phyloP scores from a whole-genome alignment of 2,797 vertebrate genomes.

The Anomalospiza imberbis region DNA sequence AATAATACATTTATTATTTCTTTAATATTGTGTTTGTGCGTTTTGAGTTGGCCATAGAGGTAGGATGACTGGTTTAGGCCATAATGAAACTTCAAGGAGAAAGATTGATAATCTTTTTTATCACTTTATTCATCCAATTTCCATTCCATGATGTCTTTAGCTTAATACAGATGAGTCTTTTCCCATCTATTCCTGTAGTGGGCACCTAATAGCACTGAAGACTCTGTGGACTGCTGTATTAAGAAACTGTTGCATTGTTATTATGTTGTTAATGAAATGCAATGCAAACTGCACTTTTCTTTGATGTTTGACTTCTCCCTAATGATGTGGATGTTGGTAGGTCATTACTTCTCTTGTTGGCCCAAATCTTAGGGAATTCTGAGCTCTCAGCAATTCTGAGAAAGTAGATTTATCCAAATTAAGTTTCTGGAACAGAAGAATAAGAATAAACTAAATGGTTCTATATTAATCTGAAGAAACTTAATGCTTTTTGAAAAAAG shows the following conservation, averaged over 20 bases:
- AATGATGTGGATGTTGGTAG: not conserved
- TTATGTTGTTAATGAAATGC: not conserved
- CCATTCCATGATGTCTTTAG: not conserved
- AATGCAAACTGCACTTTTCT: not conserved
- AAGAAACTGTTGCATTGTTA: not conserved
- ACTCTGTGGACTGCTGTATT: not conserved
- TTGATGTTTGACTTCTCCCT: not conserved
- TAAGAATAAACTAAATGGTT: not conserved
- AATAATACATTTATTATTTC: not conserved
- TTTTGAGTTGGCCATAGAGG: not conserved
- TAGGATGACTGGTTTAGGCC: not conserved
- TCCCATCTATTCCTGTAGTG: not conserved
- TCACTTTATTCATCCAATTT: not conserved
- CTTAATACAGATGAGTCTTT: not conserved
- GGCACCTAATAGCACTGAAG: not conserved
- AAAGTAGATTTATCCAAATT: not conserved
- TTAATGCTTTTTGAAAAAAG: not conserved
- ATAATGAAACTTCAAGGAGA: not conserved
- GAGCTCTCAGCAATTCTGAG: not conserved
- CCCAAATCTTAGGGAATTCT: not conserved
- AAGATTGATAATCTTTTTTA: not conserved
- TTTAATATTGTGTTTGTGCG: not conserved
- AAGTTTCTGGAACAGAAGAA: not conserved
- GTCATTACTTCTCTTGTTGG: not conserved
- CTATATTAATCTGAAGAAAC: not conserved